phyloP scores from a whole-genome alignment of 1,140 invertebrate species.

The Sesamia nonagrioides region DNA sequence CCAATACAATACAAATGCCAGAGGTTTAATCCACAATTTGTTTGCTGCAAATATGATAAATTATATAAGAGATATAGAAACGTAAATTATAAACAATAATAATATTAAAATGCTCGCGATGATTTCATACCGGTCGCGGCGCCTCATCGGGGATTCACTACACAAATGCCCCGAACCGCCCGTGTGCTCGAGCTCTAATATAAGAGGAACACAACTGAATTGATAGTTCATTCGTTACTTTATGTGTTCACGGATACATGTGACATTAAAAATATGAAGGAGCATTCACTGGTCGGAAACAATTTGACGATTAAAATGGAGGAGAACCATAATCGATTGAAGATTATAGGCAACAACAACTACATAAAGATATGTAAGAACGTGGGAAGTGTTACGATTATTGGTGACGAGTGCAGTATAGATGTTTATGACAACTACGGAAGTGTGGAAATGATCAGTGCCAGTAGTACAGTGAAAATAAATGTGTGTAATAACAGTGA shows the following conservation, averaged over 20 bases:
- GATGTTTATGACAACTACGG: slow-evolving; percentile 52
- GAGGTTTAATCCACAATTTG: slow-evolving; percentile 51
- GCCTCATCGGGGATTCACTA: slow-evolving; percentile 39
- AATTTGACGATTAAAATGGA: slow-evolving; percentile 57
- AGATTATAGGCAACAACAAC: slow-evolving; percentile 57
- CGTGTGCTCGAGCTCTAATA: not conserved
- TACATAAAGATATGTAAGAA: slow-evolving; percentile 53
- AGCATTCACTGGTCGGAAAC: slow-evolving; percentile 51
- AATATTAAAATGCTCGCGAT: slow-evolving; percentile 2
- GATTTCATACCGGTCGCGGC: slow-evolving; percentile 2
- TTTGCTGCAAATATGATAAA: not conserved
- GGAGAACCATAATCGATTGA: slow-evolving; percentile 49
- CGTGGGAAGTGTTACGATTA: slow-evolving; percentile 47
- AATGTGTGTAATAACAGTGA: slow-evolving; percentile 3
- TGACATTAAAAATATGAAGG: slow-evolving; percentile 51
- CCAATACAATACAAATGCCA: slow-evolving; percentile 61
- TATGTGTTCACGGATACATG: slow-evolving; percentile 8
- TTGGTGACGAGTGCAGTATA: slow-evolving; percentile 53
- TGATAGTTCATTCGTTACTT: slow-evolving; percentile 32
- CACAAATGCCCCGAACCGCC: not conserved
- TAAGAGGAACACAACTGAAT: slow-evolving; percentile 9
- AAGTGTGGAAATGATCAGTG: slow-evolving; percentile 45
- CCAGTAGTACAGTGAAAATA: slow-evolving; percentile 22
- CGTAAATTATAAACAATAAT: slow-evolving; percentile 10
- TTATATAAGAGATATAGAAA: slow-evolving; percentile 6